Base-by-base conservation (phyloP, 2,888 invertebrate genomes). In the Neelides folsomi region DNA sequence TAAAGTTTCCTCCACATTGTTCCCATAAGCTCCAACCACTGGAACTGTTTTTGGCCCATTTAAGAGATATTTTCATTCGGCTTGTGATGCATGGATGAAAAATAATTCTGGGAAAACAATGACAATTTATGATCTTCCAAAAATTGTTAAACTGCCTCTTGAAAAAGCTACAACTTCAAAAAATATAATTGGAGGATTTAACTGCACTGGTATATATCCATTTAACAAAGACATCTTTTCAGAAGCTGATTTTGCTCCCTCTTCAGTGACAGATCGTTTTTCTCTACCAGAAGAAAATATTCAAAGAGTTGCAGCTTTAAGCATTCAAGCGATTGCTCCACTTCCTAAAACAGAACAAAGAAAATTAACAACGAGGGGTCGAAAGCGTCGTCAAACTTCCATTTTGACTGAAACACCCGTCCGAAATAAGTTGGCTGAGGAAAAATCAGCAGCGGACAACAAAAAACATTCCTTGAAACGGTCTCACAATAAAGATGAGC, bases 1-100 rank as follows among this genome's bases (percentile, higher is more conserved):
- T 66, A 13, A 58, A 64, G 8, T 62, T 67, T 49, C 63, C 65
- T 7, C 66, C 65, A 6, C 65, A 66, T 48, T 64, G 62, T 51
- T 55, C 56, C 7, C 65, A 66, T 45, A 60, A 60, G 43, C 39
- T 66, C 16, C 65, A 66, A 53, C 66, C 64, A 27, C 42, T 63
- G 15, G 61, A 57, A 16, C 56, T 16, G 55, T 65, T 6, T 59
- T 50, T 54, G 57, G 58, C 15, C 63, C 65, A 2, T 56, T 66
- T 34, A 66, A 65, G 42, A 54, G 49, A 20, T 56, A 47, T 1
- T 52, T 56, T 39, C 52, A 57, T 43, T 27, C 45, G 35, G 54
- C 52, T 15, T 54, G 64, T 63, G 63, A 60, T 46, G 39, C 38
- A 20, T 56, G 54, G 56, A 43, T 51, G 52, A 46, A 51, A n/a